Conservation (phyloP, 2,888 invertebrate genomes). For the Chloroclystis v-ata region DNA sequence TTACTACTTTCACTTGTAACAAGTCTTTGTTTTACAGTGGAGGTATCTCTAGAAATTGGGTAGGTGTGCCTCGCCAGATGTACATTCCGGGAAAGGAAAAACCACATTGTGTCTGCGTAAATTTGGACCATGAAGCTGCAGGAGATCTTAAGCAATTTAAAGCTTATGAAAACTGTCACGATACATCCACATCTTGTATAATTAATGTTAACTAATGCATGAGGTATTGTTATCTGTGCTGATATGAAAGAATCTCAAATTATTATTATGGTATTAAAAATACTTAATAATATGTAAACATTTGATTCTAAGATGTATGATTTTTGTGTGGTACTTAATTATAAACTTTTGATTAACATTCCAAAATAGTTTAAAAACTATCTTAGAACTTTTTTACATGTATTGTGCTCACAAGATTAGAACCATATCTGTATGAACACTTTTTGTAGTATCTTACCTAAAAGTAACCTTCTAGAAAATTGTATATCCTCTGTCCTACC, state of each 20-base stretch:
- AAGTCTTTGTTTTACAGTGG: conserved; percentile 81
- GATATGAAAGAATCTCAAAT: neutral
- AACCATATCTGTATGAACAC: too few species aligned
- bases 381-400: too few species aligned
- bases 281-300: too few species aligned
- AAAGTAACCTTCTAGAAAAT: too few species aligned
- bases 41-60: conserved; percentile 91
- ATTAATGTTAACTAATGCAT: conserved; percentile 9
- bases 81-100: conserved; percentile 82
- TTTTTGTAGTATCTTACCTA: too few species aligned
- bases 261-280: too few species aligned
- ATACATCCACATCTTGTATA: conserved; percentile 5
- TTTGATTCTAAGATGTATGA: too few species aligned
- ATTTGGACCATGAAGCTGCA: conserved; percentile 61
- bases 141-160: conserved; percentile 44
- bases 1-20: too few species aligned
- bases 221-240: neutral
- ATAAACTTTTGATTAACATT: neutral
- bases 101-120: conserved; percentile 91
- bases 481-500: too few species aligned
- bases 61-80: conserved; percentile 91
- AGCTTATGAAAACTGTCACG: conserved; percentile 11
- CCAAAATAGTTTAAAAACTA: too few species aligned
- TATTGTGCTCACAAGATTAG: too few species aligned
- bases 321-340: too few species aligned